Evolutionary conservation across 2,888 invertebrate genomes (phyloP).

Genomic region (Trissoscelio sp.): DNA sequence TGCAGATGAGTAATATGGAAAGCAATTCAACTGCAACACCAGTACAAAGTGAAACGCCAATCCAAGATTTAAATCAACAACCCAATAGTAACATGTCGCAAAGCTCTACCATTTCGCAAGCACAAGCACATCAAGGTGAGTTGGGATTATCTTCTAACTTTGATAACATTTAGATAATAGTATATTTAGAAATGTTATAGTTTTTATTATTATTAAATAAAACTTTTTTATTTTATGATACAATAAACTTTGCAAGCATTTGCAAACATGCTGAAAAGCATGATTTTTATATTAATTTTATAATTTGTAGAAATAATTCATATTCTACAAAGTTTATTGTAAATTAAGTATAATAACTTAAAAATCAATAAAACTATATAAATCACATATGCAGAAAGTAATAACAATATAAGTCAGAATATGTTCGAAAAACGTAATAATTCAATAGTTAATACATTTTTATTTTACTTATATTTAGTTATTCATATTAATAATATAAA

Average conservation of each 20-base stretch:
- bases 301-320: too few species aligned
- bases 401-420: neutral
- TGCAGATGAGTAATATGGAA: slow-evolving; percentile 81
- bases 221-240: neutral
- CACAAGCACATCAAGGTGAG: slow-evolving; percentile 81
- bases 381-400: neutral
- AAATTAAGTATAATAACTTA: neutral
- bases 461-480: too few species aligned
- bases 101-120: slow-evolving; percentile 78
- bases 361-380: neutral
- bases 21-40: slow-evolving; percentile 79
- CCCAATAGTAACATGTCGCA: slow-evolving; percentile 77
- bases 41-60: slow-evolving; percentile 78
- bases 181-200: neutral
- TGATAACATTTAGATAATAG: neutral
- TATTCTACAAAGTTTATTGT: neutral
- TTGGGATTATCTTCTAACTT: slow-evolving; percentile 6
- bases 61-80: slow-evolving; percentile 80
- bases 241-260: neutral
- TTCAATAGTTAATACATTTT: too few species aligned
- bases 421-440: too few species aligned
- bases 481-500: too few species aligned
- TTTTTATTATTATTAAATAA: neutral
- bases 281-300: too few species aligned
- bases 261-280: too few species aligned